Conservation (phyloP, 2,888 invertebrate species). For the Thelaira solivaga region DNA sequence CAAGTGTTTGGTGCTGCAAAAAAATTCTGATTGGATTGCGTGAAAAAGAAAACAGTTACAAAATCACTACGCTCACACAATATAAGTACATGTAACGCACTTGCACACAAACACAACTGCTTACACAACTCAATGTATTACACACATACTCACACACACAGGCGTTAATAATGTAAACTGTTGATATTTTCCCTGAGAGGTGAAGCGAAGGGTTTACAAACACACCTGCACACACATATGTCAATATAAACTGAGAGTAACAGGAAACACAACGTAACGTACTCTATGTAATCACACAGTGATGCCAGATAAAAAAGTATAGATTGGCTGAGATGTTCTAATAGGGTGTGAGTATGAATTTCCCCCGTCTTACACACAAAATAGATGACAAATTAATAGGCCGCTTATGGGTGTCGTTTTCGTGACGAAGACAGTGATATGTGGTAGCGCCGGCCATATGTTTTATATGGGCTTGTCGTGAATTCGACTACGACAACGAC, state of each 20-base stretch:
- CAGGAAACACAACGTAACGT: conserved; percentile 1
- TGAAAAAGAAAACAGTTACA: conserved; percentile 58
- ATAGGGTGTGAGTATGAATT: too few relatives aligned
- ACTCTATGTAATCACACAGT: background rate
- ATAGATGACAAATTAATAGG: too few relatives aligned
- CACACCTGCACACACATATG: too few relatives aligned
- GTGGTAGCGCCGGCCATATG: too few relatives aligned
- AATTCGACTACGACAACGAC: too few relatives aligned
- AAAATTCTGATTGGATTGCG: conserved; percentile 61
- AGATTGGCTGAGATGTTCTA: background rate
- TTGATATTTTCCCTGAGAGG: conserved; percentile 12
- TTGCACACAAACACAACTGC: background rate
- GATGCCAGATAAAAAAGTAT: conserved; percentile 1
- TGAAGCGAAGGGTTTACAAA: background rate
- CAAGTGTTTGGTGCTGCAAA: conserved; percentile 55
- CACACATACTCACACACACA: background rate
- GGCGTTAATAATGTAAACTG: conserved; percentile 8
- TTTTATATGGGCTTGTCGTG: too few relatives aligned
- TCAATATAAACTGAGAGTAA: conserved; percentile 12
- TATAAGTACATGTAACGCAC: conserved; percentile 27
- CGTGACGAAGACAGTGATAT: too few relatives aligned
- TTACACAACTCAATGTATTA: background rate
- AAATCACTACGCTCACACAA: conserved; percentile 50
- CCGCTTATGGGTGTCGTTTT: too few relatives aligned
- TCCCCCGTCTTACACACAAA: too few relatives aligned